phyloP scores from a whole-genome alignment of 1,140 invertebrate species.

The Notospermus geniculatus region DNA sequence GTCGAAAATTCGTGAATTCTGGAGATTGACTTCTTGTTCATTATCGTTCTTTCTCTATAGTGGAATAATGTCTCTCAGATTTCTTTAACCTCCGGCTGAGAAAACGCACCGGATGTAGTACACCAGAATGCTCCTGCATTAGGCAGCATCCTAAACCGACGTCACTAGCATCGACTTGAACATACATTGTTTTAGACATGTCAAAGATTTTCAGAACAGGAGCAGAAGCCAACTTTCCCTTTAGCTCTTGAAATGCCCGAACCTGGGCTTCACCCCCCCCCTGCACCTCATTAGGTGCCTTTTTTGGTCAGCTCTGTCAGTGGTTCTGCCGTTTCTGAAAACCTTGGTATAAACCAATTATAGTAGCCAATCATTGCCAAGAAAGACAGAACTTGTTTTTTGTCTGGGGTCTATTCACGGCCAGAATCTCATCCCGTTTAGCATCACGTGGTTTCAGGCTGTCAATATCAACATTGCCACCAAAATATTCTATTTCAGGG shows the following conservation, averaged over 20 bases:
- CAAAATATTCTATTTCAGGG: constrained; percentile 21
- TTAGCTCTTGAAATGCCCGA: constrained; percentile 5
- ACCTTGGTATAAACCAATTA: constrained; percentile 44
- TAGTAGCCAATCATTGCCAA: constrained; percentile 55
- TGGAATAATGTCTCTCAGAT: not conserved
- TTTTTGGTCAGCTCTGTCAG: constrained; percentile 39
- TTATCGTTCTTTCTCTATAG: too few relatives aligned
- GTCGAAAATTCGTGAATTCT: too few relatives aligned
- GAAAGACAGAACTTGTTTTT: constrained; percentile 50
- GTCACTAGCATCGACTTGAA: constrained; percentile 13
- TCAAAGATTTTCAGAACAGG: constrained; percentile 12
- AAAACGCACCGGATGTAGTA: not conserved
- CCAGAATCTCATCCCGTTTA: constrained; percentile 43
- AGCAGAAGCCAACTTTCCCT: not conserved
- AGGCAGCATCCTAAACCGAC: constrained; percentile 9
- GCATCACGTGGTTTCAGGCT: constrained; percentile 36
- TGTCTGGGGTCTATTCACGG: constrained; percentile 37
- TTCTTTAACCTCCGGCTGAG: not conserved
- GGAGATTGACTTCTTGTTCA: too few relatives aligned
- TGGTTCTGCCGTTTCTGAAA: constrained; percentile 26
- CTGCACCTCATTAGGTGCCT: constrained; percentile 12
- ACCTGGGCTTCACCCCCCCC: constrained; percentile 13
- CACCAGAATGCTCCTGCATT: constrained; percentile 7
- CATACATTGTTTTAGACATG: constrained; percentile 4
- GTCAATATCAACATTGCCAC: constrained; percentile 14